Percentiles rank a stretch among this genome's conserved stretches.
Evolutionary conservation across 1,140 invertebrate genomes (phyloP).

Genomic region (Drosophila suzukii): DNA sequence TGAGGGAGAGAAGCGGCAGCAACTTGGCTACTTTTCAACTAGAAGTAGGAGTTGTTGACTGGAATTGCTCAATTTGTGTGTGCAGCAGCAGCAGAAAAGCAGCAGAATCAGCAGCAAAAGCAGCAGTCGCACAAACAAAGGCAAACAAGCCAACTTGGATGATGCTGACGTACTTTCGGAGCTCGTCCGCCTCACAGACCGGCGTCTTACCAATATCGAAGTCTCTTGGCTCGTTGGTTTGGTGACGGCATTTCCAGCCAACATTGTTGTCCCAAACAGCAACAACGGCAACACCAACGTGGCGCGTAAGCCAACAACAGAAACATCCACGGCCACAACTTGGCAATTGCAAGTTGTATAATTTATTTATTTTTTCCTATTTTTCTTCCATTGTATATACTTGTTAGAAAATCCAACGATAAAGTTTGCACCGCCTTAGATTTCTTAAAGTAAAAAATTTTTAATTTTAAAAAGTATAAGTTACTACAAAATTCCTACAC

Average conservation of each 20-base stretch:
- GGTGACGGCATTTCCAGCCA: slow-evolving; percentile 62
- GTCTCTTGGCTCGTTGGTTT: slow-evolving; percentile 47
- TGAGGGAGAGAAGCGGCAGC: slow-evolving; percentile 39
- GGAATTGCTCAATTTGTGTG: slow-evolving; percentile 82
- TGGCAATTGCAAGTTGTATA: slow-evolving; percentile 62
- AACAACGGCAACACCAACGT: slow-evolving; percentile 59
- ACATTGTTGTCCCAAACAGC: slow-evolving; percentile 45
- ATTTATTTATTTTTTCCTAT: slow-evolving; percentile 60
- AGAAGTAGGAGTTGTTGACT: slow-evolving; percentile 82
- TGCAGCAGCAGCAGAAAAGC: slow-evolving; percentile 37
- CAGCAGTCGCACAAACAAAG: slow-evolving; percentile 42
- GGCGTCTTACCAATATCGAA: slow-evolving; percentile 36
- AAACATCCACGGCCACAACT: slow-evolving; percentile 27
- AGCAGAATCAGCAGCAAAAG: slow-evolving; percentile 23
- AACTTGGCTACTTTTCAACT: slow-evolving; percentile 76
- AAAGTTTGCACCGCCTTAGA: neutral
- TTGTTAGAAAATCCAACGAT: slow-evolving; percentile 10
- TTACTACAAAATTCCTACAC: no score
- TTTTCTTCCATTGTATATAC: slow-evolving; percentile 34
- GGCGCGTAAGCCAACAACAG: slow-evolving; percentile 42
- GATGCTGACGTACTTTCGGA: slow-evolving; percentile 51
- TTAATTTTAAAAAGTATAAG: no score
- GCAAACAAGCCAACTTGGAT: slow-evolving; percentile 50
- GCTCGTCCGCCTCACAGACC: slow-evolving; percentile 17
- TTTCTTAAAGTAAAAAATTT: no score